These are phyloP conservation scores for Aptenodytes forsteri DNA, from an alignment of 2,113 vertebrate genomes.

Conservation along the genomic window DNA sequence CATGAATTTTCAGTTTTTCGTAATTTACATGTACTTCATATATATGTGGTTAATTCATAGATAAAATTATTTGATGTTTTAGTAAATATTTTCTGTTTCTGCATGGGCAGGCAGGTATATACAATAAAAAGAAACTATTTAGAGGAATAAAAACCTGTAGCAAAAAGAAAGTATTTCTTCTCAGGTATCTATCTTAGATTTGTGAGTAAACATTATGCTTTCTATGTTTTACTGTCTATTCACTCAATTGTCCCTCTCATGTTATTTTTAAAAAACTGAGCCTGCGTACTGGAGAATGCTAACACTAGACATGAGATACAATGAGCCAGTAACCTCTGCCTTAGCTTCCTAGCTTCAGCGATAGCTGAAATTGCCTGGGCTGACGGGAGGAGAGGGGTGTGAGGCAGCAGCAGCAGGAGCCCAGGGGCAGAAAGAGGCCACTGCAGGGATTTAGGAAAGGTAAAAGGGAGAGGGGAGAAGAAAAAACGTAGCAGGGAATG, in stretches of 20 bases:
- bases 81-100: neutral
- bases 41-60: neutral
- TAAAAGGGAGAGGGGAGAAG: neutral
- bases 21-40: neutral
- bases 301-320: neutral
- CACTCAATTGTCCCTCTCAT: neutral
- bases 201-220: neutral
- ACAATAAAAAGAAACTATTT: neutral
- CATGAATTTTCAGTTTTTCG: fast-evolving
- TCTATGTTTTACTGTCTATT: neutral
- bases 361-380: neutral
- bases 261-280: neutral
- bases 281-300: neutral
- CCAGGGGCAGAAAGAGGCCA: neutral
- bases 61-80: neutral
- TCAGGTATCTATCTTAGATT: neutral
- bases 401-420: neutral
- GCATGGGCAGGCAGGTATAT: neutral
- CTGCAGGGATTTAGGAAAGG: neutral
- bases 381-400: neutral
- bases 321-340: neutral
- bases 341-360: neutral
- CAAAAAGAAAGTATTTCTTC: neutral
- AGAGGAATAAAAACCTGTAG: neutral
- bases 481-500: neutral